A percentile compares a stretch with the other conserved stretches of the same genome.
Conservation (phyloP, 2,113 vertebrate genomes). For the Macroglossus sobrinus region DNA sequence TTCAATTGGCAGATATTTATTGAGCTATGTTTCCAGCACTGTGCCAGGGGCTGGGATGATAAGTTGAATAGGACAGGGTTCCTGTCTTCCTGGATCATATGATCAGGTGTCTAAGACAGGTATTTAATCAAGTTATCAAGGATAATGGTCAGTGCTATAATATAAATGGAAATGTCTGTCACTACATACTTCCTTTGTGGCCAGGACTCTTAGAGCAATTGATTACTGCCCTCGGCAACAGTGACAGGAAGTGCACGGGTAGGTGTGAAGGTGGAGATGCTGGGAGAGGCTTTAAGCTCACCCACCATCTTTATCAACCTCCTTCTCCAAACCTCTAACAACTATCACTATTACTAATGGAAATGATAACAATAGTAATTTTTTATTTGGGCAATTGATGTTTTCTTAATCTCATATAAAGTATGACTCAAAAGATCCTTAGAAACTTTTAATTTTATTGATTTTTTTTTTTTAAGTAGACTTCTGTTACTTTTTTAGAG, state of each 20-base stretch:
- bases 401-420: background rate
- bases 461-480: background rate
- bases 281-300: background rate
- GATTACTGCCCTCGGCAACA: background rate
- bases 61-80: background rate
- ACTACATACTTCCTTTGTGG: background rate
- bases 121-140: background rate
- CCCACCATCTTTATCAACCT: background rate
- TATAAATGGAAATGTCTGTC: background rate
- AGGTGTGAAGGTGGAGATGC: fast-evolving
- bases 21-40: background rate
- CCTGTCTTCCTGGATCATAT: background rate
- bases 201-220: background rate
- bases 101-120: background rate
- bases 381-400: background rate
- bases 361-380: background rate
- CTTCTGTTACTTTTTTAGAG: background rate
- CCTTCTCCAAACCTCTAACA: background rate
- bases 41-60: background rate
- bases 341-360: too few species aligned
- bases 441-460: background rate
- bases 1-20: background rate
- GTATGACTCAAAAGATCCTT: background rate
- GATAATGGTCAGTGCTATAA: background rate
- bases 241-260: background rate